Conservation (phyloP, 2,113 vertebrate genomes). For the Sterrhoptilus dennistouni region DNA sequence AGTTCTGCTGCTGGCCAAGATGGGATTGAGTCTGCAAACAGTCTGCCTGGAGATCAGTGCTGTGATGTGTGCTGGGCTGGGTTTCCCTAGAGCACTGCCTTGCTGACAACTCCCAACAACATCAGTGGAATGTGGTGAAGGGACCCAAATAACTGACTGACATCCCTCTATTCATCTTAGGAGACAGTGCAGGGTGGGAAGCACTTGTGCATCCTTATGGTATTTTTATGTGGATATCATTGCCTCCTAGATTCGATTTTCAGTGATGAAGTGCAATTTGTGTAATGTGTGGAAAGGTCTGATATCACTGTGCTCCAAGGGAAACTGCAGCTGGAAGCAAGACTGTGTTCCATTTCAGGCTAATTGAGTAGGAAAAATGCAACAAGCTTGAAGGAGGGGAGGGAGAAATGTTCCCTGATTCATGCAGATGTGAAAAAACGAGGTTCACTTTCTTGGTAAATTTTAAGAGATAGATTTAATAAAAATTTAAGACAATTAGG, state of each 20-base stretch:
- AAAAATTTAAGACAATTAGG: no score
- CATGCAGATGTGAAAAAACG: background rate
- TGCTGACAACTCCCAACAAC: background rate
- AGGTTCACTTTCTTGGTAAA: no score
- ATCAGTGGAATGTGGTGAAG: background rate
- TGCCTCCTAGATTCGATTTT: constrained; percentile 54
- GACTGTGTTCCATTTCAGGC: background rate
- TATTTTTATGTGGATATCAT: background rate
- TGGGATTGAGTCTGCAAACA: fast-evolving
- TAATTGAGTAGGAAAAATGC: constrained; percentile 16
- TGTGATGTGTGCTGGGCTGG: background rate
- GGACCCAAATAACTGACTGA: background rate
- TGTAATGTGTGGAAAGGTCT: constrained; percentile 25
- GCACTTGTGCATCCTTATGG: background rate
- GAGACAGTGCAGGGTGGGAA: background rate
- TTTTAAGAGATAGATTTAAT: no score
- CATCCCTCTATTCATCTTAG: background rate
- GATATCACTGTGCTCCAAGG: background rate
- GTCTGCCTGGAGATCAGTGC: background rate
- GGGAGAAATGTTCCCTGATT: background rate
- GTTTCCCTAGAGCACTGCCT: background rate
- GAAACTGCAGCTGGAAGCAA: background rate
- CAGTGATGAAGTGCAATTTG: constrained; percentile 31
- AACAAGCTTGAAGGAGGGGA: background rate
- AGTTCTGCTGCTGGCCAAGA: background rate